Evolutionary conservation across 2,113 vertebrate species (phyloP).

Genomic region (Zootoca vivipara): DNA sequence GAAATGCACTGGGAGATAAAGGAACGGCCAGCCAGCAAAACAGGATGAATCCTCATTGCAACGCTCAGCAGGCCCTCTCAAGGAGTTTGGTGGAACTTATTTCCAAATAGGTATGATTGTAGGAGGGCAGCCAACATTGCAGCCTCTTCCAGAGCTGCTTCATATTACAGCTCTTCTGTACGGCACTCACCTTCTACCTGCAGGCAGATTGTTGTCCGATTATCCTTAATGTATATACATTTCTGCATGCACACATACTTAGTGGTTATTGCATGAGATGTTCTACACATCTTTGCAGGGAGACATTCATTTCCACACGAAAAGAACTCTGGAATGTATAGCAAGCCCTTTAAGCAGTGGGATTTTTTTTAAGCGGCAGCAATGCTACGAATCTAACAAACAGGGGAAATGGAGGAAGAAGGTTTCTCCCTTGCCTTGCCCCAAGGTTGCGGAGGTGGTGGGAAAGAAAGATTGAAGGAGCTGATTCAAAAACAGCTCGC

Average conservation of each 20-base stretch:
- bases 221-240: not conserved
- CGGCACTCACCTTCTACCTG: not conserved
- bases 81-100: not conserved
- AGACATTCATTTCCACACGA: not conserved
- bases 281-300: not conserved
- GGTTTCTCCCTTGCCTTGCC: slow-evolving; percentile 14
- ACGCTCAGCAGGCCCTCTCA: too few species aligned
- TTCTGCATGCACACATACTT: not conserved
- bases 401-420: slow-evolving; percentile 48
- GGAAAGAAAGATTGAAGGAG: slow-evolving; percentile 61
- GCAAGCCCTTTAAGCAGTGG: not conserved
- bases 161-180: not conserved
- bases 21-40: too few species aligned
- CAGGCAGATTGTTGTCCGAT: not conserved
- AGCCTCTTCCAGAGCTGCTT: not conserved
- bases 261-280: not conserved
- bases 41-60: too few species aligned
- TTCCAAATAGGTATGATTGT: not conserved
- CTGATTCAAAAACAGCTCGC: slow-evolving; percentile 70
- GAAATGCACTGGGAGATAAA: too few species aligned
- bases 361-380: not conserved
- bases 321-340: not conserved
- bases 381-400: slow-evolving; percentile 55
- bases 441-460: slow-evolving; percentile 65
- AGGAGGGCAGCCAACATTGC: not conserved